phyloP scores from a whole-genome alignment of 1,140 invertebrate species.

The Lutraria rhynchaena region DNA sequence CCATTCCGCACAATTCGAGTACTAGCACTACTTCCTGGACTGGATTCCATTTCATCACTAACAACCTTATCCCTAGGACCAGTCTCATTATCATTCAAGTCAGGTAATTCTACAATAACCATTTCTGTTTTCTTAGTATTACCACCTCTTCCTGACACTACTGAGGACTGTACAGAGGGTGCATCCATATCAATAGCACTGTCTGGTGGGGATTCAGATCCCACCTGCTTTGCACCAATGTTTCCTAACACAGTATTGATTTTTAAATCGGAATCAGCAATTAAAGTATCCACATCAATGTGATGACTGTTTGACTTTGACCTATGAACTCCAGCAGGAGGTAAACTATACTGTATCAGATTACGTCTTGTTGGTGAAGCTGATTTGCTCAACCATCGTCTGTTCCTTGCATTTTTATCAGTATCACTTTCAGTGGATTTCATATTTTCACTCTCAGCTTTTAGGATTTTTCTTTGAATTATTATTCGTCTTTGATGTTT shows the following conservation, averaged over 20 bases:
- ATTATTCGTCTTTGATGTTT: conserved; percentile 26
- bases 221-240: not conserved
- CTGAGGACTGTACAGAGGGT: conserved; percentile 16
- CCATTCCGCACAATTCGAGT: not conserved
- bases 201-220: conserved; percentile 31
- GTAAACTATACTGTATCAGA: conserved; percentile 12
- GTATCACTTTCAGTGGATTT: not conserved
- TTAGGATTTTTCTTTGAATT: conserved; percentile 40
- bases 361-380: conserved; percentile 27
- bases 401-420: conserved; percentile 13
- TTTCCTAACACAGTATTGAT: conserved; percentile 23
- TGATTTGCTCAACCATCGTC: conserved; percentile 35
- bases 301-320: not conserved
- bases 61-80: not conserved
- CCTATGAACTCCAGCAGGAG: not conserved
- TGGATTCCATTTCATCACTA: conserved; percentile 34
- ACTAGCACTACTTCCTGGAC: conserved; percentile 53
- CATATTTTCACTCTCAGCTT: not conserved
- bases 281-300: conserved; percentile 31
- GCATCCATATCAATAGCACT: conserved; percentile 47
- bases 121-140: not conserved
- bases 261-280: conserved; percentile 44
- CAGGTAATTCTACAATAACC: not conserved
- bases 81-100: conserved; percentile 12
- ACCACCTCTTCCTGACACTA: conserved; percentile 13